Conservation (phyloP, 2,797 vertebrate genomes). For the Bovichtus diacanthus region DNA sequence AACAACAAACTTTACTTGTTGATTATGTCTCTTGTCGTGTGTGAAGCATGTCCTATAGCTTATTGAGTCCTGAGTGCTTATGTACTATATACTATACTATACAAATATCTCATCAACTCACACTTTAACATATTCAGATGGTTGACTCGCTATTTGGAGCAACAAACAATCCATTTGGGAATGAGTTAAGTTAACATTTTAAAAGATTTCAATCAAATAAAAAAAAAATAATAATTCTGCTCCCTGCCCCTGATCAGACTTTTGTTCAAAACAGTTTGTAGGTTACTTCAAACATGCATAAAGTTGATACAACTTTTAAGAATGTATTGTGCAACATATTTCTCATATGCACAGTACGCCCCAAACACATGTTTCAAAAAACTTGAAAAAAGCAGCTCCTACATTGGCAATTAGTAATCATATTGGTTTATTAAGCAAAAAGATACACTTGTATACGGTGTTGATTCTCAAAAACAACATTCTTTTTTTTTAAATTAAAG, state of each 20-base stretch:
- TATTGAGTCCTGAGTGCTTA: too few species aligned
- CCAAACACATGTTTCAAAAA: not conserved
- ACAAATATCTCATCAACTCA: not conserved
- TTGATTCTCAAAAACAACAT: too few species aligned
- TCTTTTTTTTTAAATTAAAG: too few species aligned
- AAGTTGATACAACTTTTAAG: too few species aligned
- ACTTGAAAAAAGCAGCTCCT: not conserved
- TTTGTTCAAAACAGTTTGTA: not conserved
- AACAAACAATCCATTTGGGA: not conserved
- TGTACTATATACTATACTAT: too few species aligned
- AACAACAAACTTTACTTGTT: conserved; percentile 36
- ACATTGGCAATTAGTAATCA: not conserved
- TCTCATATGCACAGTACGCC: not conserved
- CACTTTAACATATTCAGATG: not conserved
- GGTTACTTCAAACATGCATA: not conserved
- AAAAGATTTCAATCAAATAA: not conserved
- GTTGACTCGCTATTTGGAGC: not conserved
- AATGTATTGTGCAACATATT: not conserved
- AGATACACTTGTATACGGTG: too few species aligned
- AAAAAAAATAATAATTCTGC: too few species aligned
- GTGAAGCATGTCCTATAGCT: conserved; percentile 3
- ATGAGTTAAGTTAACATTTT: too few species aligned
- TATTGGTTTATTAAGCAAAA: not conserved
- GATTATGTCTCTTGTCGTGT: not conserved
- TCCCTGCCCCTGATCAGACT: too few species aligned